phyloP scores from a whole-genome alignment of 2,113 vertebrate species.

The Elephantulus edwardii region DNA sequence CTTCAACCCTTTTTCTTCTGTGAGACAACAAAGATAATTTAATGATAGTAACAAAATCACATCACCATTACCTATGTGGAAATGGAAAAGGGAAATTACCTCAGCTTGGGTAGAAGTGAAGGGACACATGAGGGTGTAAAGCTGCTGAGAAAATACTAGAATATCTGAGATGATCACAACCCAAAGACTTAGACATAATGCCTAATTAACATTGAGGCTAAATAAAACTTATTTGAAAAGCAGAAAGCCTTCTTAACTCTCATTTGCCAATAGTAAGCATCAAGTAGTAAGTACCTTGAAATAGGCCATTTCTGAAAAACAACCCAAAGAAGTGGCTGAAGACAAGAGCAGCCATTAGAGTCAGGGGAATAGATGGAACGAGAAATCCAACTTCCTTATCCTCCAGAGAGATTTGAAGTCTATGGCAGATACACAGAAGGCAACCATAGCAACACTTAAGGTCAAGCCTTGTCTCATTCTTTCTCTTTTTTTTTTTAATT shows the following conservation, averaged over 20 bases:
- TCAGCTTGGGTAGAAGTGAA: neutral
- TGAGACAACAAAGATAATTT: neutral
- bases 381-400: neutral
- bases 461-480: neutral
- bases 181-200: neutral
- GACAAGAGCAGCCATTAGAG: neutral
- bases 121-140: neutral
- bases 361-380: neutral
- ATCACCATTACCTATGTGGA: neutral
- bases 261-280: no score
- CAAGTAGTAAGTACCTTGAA: neutral
- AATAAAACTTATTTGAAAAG: neutral
- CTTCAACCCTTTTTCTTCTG: neutral
- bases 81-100: neutral
- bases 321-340: neutral
- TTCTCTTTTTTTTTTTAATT: no score
- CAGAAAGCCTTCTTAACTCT: neutral
- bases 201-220: neutral
- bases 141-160: neutral
- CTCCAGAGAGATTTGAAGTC: neutral
- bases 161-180: neutral
- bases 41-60: neutral
- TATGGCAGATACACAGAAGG: neutral
- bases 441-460: neutral
- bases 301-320: neutral